Evolutionary conservation across 2,888 invertebrate genomes (phyloP), one percentile per base, ranked within the genome.

Genomic region (Amiota minor): DNA sequence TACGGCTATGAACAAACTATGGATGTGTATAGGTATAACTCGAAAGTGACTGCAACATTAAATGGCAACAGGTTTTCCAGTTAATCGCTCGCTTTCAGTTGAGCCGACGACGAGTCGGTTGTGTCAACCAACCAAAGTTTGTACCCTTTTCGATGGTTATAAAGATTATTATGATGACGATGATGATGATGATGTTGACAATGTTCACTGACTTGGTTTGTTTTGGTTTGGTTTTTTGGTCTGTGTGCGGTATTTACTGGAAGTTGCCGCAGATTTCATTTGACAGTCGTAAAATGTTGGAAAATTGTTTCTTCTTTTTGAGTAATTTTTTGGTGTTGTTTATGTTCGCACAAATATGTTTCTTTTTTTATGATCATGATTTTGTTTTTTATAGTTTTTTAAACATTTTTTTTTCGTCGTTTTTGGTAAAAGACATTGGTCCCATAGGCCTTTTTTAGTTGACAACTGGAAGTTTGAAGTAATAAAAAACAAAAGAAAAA

Each of bases 241-340:
- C 62, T 62, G 62, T 62, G 62, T 62, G 62, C 62, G 62, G 62
- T 35, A 62, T 23, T 35, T 35, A 45, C 45, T 14, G 9, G 61
- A 12, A 61, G 16, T 61, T 20, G 23, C 9, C 61, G 35, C 35
- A 35, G 35, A 35, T 35, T 35, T 35, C 4, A 74, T 76, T 73
- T 79, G 81, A 79, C 78, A 85, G 84, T 83, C 83, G 83, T 83
- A 81, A 83, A 83, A 84, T 85, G 35, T 35, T 35, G 35, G 35
- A 35, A 35, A 35, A 35, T 35, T 35, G 35, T 35, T 35, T 35
- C 35, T 35, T 84, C 84, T 20, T 59, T 59, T 59, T 59, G 67
- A 59, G 64, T 78, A 80, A 82, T 83, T 83, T 79, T 83, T 84
- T 80, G 59, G 59, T 59, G 46, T 68, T 68, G 67, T 68, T 68